Percentiles rank a stretch among this genome's conserved stretches.
Conservation (phyloP, 2,888 invertebrate species). For the Protophormia terraenovae region DNA sequence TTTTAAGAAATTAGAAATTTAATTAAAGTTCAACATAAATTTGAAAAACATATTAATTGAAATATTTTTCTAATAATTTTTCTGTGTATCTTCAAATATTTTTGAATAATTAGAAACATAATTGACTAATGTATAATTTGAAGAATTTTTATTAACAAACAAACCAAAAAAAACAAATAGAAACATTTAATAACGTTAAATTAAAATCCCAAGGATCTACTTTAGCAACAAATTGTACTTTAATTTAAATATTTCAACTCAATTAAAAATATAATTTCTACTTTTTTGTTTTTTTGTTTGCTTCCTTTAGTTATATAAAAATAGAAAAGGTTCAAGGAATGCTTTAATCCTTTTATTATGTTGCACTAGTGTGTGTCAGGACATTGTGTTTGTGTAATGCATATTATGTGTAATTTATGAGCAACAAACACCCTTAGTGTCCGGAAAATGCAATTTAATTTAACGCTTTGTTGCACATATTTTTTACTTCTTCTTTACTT, state of each 20-base stretch:
- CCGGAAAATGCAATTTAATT: slow-evolving; percentile 65
- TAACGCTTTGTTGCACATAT: slow-evolving; percentile 59
- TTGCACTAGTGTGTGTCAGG: not conserved
- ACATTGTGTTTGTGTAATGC: slow-evolving; percentile 22
- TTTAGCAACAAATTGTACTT: slow-evolving; percentile 23
- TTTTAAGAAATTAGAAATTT: no score
- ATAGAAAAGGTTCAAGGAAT: slow-evolving; percentile 50
- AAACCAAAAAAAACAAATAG: no score
- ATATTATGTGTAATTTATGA: slow-evolving; percentile 46
- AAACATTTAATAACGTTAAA: slow-evolving; percentile 1
- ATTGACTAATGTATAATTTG: no score
- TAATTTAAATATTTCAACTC: slow-evolving; percentile 32
- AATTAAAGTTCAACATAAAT: no score
- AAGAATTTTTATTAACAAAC: no score
- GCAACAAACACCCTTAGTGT: slow-evolving; percentile 58
- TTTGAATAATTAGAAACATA: no score
- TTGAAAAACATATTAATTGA: no score
- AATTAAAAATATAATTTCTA: slow-evolving; percentile 48
- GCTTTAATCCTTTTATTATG: slow-evolving; percentile 32
- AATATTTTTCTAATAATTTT: no score
- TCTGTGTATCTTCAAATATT: no score
- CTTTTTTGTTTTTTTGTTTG: not conserved
- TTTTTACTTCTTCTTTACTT: slow-evolving; percentile 12
- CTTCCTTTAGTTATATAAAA: not conserved
- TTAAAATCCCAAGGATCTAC: slow-evolving; percentile 9